Percentiles rank a stretch among this genome's conserved stretches.
These are phyloP conservation scores for Eulemur rufifrons DNA, from an alignment of 2,113 vertebrate genomes.

Conservation along the genomic window DNA sequence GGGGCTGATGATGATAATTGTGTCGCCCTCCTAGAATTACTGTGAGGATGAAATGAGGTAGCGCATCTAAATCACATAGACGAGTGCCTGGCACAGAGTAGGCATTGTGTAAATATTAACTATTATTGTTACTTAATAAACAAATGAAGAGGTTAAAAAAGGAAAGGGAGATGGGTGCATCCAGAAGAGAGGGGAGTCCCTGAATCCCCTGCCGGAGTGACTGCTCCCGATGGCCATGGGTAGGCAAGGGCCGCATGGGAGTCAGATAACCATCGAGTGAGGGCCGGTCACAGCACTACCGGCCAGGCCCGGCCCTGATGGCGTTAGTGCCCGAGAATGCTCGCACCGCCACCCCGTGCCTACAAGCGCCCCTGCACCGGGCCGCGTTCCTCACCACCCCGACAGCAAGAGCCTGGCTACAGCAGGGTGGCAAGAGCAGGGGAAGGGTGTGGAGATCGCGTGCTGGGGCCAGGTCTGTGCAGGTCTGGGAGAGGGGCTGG, in stretches of 20 bases:
- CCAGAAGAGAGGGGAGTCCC: not conserved
- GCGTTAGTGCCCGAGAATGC: not conserved
- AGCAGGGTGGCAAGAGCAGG: not conserved
- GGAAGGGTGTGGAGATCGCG: too few relatives aligned
- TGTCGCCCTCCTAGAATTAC: not conserved
- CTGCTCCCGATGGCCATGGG: not conserved
- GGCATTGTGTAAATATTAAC: not conserved
- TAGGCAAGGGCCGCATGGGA: not conserved
- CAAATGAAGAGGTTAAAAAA: not conserved
- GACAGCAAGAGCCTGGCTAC: not conserved
- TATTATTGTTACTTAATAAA: constrained; percentile 15
- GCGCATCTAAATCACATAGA: not conserved
- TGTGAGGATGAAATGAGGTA: not conserved
- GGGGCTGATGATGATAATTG: not conserved
- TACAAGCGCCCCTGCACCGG: not conserved
- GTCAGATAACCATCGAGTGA: not conserved
- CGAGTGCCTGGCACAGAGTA: not conserved
- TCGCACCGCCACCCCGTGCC: not conserved
- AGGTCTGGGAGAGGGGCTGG: not conserved
- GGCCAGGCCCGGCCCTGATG: not conserved
- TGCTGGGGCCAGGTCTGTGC: not conserved
- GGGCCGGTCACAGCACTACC: rapidly evolving
- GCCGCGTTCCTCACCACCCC: not conserved
- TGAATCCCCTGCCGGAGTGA: too few relatives aligned
- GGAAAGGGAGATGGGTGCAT: not conserved